Base-by-base conservation (phyloP, 2,888 invertebrate genomes). In the Amphimallon solstitiale region DNA sequence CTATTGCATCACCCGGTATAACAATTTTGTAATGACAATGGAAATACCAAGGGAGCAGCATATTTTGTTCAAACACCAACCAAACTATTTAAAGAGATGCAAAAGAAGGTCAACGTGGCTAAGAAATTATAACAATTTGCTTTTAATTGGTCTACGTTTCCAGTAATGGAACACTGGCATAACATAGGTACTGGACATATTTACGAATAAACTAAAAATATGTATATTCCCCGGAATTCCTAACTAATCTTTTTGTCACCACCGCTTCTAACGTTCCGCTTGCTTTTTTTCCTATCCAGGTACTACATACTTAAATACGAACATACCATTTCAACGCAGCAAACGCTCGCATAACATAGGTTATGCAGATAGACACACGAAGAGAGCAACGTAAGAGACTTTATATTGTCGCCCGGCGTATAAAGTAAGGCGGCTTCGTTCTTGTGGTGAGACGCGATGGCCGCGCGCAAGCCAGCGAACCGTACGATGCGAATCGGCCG, bases 401-500 rank as follows among this genome's bases (percentile, higher is more conserved):
- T 64, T 64, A 71, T 71, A 71, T 71, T 70, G 71, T 72, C 66
- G 64, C 48, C 68, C 67, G 68, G 65, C 68, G 68, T 67, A 71
- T 72, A 71, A 72, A 69, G 68, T 63, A 70, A 66, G 29, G 69
- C 71, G 71, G 71, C 70, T 69, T 65, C 61, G 63, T 69, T 69
- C 66, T 69, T 65, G 68, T 63, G 65, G 56, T 43, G 29, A 10
- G 54, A 10, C 54, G 29, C 2, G 54, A 10, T 38, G 66, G 38
- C 56, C 43, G 56, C 23, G 56, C 56, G 43, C 56, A 59, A 45
- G 56, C 56, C 43, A 59, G 56, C 54, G 19, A 43, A 43, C 23
- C 69, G 65, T 69, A 63, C 70, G 71, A 73, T 73, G 71, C 66
- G 69, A 71, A 71, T 68, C 73, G 71, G 67, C 69, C 73, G 73